These are phyloP conservation scores for Oplegnathus fasciatus DNA, from an alignment of 2,113 vertebrate genomes.

Conservation along the genomic window DNA sequence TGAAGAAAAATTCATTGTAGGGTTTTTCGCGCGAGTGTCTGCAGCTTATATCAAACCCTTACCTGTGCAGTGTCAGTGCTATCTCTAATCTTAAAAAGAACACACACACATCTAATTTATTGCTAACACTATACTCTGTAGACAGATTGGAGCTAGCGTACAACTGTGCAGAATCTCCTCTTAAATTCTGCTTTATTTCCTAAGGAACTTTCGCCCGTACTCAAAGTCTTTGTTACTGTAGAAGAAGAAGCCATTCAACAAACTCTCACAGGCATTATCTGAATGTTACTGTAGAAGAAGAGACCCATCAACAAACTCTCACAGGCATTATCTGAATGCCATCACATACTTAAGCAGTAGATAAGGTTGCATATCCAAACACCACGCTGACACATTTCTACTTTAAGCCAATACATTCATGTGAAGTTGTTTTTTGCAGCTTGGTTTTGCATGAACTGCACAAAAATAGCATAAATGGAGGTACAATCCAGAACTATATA, in stretches of 20 bases:
- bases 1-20: background rate
- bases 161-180: background rate
- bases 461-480: background rate
- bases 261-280: background rate
- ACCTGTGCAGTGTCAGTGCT: background rate
- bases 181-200: background rate
- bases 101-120: background rate
- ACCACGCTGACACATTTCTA: background rate
- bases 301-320: background rate
- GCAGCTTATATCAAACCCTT: background rate
- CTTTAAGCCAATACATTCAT: background rate
- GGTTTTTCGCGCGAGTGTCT: background rate
- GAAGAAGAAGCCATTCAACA: background rate
- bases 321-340: background rate
- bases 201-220: background rate
- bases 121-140: background rate
- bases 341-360: background rate
- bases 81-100: background rate
- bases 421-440: background rate
- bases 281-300: background rate
- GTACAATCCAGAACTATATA: background rate
- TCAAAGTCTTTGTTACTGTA: background rate
- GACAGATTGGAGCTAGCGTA: background rate
- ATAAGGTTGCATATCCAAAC: background rate
- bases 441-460: background rate